Conservation (phyloP, 2,113 vertebrate genomes). For the Pollachius pollachius region DNA sequence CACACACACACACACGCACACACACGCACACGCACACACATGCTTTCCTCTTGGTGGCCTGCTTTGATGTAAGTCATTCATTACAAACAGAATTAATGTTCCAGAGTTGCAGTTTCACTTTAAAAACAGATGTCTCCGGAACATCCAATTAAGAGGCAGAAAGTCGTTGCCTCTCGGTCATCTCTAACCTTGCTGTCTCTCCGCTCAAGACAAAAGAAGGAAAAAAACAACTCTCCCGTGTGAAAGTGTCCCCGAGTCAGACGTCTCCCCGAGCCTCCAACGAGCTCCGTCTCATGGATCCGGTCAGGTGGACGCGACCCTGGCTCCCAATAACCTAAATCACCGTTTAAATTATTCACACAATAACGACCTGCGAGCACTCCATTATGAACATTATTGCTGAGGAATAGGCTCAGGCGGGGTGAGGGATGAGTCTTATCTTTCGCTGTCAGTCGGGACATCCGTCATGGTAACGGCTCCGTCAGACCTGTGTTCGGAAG, state of each 20-base stretch:
- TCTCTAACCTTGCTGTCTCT: conserved; percentile 38
- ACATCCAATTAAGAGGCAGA: conserved; percentile 68
- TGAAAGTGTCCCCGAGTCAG: conserved; percentile 8
- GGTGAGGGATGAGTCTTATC: conserved; percentile 99
- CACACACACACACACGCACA: conserved; percentile 52
- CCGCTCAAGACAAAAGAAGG: background rate
- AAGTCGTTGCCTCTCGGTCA: conserved; percentile 53
- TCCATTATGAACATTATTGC: conserved; percentile 98
- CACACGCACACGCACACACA: conserved; percentile 40
- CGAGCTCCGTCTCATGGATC: conserved; percentile 27
- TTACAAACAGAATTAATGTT: conserved; percentile 74
- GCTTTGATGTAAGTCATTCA: conserved; percentile 69
- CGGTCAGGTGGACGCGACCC: conserved; percentile 53
- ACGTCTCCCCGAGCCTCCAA: background rate
- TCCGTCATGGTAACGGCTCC: conserved; percentile 94
- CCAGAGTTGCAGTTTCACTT: conserved; percentile 67
- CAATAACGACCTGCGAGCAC: conserved; percentile 92
- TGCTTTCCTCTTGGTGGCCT: conserved; percentile 36
- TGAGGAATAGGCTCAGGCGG: conserved; percentile 91
- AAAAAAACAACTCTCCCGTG: background rate
- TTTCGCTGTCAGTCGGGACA: conserved; percentile 95
- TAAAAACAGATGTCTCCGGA: conserved; percentile 69
- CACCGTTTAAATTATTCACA: conserved; percentile 80
- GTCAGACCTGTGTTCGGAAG: conserved; percentile 89
- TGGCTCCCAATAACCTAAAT: conserved; percentile 68